These are phyloP conservation scores for Pterostichus madidus DNA, from an alignment of 2,888 invertebrate species.

Conservation along the genomic window DNA sequence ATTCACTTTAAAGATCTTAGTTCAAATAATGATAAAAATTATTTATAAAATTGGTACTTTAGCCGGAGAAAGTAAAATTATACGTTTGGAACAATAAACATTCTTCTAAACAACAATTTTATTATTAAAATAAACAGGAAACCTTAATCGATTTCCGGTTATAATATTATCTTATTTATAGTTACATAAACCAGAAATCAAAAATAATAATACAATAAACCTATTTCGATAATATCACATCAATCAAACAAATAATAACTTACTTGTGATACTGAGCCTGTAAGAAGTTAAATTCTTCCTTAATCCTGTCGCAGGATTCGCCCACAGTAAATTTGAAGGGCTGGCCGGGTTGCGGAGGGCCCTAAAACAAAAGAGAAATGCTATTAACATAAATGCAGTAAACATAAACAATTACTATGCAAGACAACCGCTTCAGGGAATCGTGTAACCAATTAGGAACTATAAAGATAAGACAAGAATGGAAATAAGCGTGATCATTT, in stretches of 20 bases:
- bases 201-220: constrained; percentile 31
- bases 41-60: constrained; percentile 22
- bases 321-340: constrained; percentile 96
- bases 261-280: constrained; percentile 98
- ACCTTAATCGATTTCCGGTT: constrained; percentile 35
- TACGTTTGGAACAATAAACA: constrained; percentile 30
- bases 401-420: constrained; percentile 19
- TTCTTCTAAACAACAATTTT: constrained; percentile 36
- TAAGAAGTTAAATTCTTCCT: constrained; percentile 96
- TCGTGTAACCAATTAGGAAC: constrained; percentile 32
- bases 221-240: background rate
- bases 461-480: constrained; percentile 44
- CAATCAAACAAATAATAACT: constrained; percentile 77
- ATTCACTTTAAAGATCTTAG: background rate
- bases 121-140: constrained; percentile 37
- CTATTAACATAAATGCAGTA: constrained; percentile 4
- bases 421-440: constrained; percentile 7
- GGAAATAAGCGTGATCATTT: constrained; percentile 34
- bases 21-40: constrained; percentile 6
- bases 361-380: constrained; percentile 77
- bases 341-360: constrained; percentile 93
- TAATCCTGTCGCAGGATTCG: constrained; percentile 96
- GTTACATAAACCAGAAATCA: constrained; percentile 19
- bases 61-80: constrained; percentile 31
- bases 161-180: constrained; percentile 30